Conservation (phyloP, 2,888 invertebrate species). For the Disparrhopalites patrizii region DNA sequence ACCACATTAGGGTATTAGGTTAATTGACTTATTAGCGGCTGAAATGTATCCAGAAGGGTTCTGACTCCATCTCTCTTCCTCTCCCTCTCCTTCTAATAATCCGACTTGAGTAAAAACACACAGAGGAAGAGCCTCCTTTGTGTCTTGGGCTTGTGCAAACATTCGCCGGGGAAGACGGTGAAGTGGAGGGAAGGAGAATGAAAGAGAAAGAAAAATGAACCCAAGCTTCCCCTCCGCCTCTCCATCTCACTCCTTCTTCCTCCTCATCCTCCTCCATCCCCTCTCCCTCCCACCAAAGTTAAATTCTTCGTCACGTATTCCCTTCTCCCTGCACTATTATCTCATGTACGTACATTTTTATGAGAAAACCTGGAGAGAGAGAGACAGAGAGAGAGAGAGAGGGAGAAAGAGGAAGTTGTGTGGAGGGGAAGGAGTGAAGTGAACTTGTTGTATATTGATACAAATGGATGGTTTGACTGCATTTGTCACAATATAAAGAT, state of each 20-base stretch:
- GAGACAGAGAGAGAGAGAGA: neutral
- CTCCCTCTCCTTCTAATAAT: neutral
- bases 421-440: neutral
- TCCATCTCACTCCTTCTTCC: too few species aligned
- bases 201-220: too few species aligned
- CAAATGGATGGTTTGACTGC: slow-evolving; percentile 39
- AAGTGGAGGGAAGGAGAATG: too few species aligned
- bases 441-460: slow-evolving; percentile 32
- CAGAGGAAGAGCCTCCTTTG: too few species aligned
- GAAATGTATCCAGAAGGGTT: slow-evolving; percentile 18
- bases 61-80: neutral
- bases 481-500: slow-evolving; percentile 42
- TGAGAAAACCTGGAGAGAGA: neutral
- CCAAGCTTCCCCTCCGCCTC: too few species aligned
- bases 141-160: too few species aligned
- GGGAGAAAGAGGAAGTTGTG: neutral
- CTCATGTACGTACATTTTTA: too few species aligned
- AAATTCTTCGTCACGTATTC: too few species aligned
- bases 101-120: too few species aligned
- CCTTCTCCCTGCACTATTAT: neutral
- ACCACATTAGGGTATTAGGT: slow-evolving; percentile 24
- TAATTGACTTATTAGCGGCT: slow-evolving; percentile 29
- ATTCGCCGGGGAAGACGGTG: too few species aligned
- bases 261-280: too few species aligned
- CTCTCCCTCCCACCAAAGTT: too few species aligned